Evolutionary conservation across 1,140 invertebrate species (phyloP), one percentile per base, ranked within the genome.

Genomic region (Harpegnathos saltator): DNA sequence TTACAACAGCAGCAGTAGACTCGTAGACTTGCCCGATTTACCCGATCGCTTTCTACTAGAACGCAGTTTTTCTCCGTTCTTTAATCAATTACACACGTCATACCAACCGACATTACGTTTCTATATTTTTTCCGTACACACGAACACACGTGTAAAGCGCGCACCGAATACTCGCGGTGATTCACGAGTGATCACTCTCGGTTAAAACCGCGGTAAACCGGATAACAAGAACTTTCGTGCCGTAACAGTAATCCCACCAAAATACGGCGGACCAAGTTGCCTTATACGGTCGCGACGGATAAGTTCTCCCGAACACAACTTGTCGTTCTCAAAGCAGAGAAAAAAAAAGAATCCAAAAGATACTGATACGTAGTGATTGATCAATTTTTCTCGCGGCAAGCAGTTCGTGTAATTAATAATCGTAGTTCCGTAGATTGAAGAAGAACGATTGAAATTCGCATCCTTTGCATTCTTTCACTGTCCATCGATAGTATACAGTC

Each of bases 1-100:
- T 80, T 80, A 48, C 50, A 78, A 48, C 50, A 78, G 12, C 17
- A 80, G 75, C 17, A 80, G 75, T 80, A 80, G 75, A 69, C 33
- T 71, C 33, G 65, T 80, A 80, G 75, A 29, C 52, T 80, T 80
- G 38, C 75, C 52, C 75, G 68, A 80, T 4, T 80, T 80, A 59
- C 58, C 65, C 54, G 65, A 71, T 80, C 75, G 65, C 75, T 80
- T 80, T 80, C 75, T 71, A 69, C 75, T 78, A 80, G 75, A 80
- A 80, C 9, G 38, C 65, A 80, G 14, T 75, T 63, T 75, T 63
- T 80, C 24, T 80, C 24, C 52, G 75, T 65, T 80, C 75, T 48
- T 66, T n/a, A n/a, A n/a, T 77, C 61, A 77, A 62, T 77, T 58
- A 78, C 61, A 75, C 62, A 5, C 66, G 9, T 66, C 44, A 78